These are phyloP conservation scores for Arctocebus calabarensis DNA, from an alignment of 2,797 vertebrate genomes.

Conservation along the genomic window DNA sequence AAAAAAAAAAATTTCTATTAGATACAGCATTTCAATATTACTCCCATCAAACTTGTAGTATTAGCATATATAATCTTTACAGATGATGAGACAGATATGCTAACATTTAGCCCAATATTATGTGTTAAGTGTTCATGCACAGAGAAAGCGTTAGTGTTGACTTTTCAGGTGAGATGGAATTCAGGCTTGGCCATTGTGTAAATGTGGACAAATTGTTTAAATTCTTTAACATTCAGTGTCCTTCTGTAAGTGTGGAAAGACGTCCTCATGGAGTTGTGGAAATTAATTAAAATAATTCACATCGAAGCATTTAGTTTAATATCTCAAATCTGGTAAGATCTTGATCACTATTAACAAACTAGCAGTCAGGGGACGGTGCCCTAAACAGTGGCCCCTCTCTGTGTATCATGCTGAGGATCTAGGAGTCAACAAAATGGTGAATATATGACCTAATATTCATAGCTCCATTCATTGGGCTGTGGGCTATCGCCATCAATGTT, in stretches of 20 bases:
- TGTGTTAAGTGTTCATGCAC: background rate
- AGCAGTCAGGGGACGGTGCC: background rate
- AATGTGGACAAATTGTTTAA: background rate
- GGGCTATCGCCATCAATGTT: background rate
- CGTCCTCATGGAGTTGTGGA: background rate
- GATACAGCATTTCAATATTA: background rate
- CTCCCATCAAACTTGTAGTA: background rate
- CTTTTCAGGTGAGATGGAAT: background rate
- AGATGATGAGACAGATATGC: background rate
- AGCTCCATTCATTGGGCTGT: background rate
- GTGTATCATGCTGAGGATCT: background rate
- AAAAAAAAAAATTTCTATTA: background rate
- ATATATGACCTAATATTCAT: background rate
- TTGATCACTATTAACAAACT: background rate
- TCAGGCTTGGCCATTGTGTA: background rate
- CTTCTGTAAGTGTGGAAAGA: background rate
- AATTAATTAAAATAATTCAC: background rate
- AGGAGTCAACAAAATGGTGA: background rate
- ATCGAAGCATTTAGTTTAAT: background rate
- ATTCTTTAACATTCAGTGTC: background rate
- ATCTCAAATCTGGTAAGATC: background rate
- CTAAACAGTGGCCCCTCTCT: background rate
- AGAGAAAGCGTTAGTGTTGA: background rate
- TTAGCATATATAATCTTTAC: background rate
- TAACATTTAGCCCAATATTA: too few relatives aligned